These are phyloP conservation scores for Pterobdella sp. DNA, from an alignment of 2,888 invertebrate species.

Conservation along the genomic window DNA sequence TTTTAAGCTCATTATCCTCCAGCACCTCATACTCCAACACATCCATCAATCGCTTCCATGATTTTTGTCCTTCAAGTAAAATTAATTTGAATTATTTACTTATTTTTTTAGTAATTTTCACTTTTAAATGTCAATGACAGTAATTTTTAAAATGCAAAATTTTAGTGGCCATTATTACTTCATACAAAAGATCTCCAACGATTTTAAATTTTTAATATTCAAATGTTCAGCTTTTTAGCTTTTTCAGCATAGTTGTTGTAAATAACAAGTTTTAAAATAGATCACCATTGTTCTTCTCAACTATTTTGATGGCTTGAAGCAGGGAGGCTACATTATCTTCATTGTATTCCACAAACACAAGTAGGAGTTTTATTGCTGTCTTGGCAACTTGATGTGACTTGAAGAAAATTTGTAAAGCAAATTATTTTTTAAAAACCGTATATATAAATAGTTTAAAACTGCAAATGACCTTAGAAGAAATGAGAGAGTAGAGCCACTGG, in stretches of 20 bases:
- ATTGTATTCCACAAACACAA: conserved; percentile 96
- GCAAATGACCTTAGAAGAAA: conserved; percentile 47
- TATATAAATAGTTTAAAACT: neutral
- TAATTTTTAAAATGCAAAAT: neutral
- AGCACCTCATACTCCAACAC: conserved; percentile 77
- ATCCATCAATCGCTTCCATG: conserved; percentile 73
- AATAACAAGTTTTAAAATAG: too few species aligned
- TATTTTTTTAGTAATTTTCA: too few species aligned
- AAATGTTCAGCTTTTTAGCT: neutral
- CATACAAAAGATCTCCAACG: too few species aligned
- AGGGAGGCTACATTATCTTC: conserved; percentile 86
- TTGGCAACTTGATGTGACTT: conserved; percentile 89
- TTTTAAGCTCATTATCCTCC: conserved; percentile 88
- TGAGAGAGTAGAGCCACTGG: conserved; percentile 90
- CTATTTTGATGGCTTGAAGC: conserved; percentile 76
- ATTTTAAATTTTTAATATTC: too few species aligned
- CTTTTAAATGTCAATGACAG: too few species aligned
- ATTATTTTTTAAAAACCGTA: neutral
- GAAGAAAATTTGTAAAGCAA: neutral
- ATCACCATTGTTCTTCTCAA: conserved; percentile 52
- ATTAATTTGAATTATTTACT: too few species aligned
- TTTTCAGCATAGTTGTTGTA: neutral
- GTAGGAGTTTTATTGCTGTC: conserved; percentile 86
- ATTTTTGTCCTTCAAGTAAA: conserved; percentile 41
- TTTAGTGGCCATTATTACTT: too few species aligned